Conservation (phyloP, 2,113 vertebrate species). For the Atractosteus spatula region DNA sequence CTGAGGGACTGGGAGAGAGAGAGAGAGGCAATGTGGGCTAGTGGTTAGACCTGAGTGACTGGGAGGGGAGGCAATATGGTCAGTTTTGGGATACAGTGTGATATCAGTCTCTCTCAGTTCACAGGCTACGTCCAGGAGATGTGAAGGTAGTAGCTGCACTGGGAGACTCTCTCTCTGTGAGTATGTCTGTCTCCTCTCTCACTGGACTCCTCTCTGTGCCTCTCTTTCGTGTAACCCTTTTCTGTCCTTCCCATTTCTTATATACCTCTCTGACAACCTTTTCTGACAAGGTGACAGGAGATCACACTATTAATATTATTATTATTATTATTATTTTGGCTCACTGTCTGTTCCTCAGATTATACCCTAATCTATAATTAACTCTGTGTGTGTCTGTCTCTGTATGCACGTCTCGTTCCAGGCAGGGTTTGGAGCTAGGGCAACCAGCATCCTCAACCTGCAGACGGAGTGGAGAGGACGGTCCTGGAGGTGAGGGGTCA, state of each 20-base stretch:
- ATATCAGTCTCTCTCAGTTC: constrained; percentile 57
- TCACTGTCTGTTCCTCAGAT: too few species aligned
- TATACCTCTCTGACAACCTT: too few species aligned
- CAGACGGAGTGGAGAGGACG: constrained; percentile 72
- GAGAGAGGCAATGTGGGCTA: background rate
- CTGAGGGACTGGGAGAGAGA: background rate
- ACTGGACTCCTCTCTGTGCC: too few species aligned
- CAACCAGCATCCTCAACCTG: constrained; percentile 46
- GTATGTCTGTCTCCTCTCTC: constrained; percentile 28
- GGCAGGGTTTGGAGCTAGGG: constrained; percentile 75
- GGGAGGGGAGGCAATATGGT: background rate
- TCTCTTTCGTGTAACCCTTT: too few species aligned
- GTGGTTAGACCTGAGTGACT: too few species aligned
- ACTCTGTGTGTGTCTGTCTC: too few species aligned
- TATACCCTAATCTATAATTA: too few species aligned
- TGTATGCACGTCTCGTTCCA: constrained; percentile 32
- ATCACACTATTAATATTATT: too few species aligned
- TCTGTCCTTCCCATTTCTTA: too few species aligned
- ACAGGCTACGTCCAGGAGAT: constrained; percentile 77
- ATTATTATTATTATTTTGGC: too few species aligned
- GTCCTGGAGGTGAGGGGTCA: constrained; percentile 81
- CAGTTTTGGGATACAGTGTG: background rate
- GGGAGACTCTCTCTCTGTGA: constrained; percentile 86
- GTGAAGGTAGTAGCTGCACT: constrained; percentile 80
- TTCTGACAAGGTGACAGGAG: too few species aligned